These are phyloP conservation scores for Merluccius polli DNA, from an alignment of 2,797 vertebrate genomes.

Conservation along the genomic window DNA sequence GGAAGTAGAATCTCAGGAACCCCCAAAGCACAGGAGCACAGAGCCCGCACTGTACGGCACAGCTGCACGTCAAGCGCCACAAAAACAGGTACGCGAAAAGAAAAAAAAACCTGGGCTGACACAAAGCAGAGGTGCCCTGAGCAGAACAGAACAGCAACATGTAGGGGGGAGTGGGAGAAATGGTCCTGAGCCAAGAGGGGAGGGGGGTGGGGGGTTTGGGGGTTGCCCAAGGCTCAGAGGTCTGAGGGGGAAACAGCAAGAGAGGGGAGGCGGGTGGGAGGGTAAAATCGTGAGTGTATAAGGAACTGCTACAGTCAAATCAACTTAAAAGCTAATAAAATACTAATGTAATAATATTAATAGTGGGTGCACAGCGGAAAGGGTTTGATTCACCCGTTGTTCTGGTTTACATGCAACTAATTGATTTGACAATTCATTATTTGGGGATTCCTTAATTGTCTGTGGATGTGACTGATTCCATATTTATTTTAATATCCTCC, in stretches of 20 bases:
- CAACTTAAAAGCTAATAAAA: not conserved
- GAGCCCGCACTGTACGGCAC: constrained; percentile 52
- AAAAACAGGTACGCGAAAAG: constrained; percentile 65
- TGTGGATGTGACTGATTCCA: not conserved
- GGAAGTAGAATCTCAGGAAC: constrained; percentile 37
- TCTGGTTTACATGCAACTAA: not conserved
- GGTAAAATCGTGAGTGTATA: not conserved
- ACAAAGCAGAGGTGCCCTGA: constrained; percentile 65
- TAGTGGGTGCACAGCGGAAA: not conserved
- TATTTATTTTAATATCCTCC: not conserved
- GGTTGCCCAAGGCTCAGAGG: not conserved
- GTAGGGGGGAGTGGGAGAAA: not conserved
- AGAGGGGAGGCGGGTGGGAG: not conserved
- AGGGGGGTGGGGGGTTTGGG: not conserved
- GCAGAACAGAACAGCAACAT: constrained; percentile 34
- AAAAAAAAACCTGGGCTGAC: constrained; percentile 38
- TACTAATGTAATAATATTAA: not conserved
- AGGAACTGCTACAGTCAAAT: not conserved
- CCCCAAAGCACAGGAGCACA: constrained; percentile 56
- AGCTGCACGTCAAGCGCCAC: constrained; percentile 39
- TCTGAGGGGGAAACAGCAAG: not conserved
- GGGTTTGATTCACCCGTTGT: not conserved
- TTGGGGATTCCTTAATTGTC: not conserved
- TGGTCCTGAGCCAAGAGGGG: constrained; percentile 26
- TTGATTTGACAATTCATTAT: not conserved